A percentile compares a stretch with the other conserved stretches of the same genome.
phyloP scores from a whole-genome alignment of 2,113 vertebrate species.

The Pithys albifrons region DNA sequence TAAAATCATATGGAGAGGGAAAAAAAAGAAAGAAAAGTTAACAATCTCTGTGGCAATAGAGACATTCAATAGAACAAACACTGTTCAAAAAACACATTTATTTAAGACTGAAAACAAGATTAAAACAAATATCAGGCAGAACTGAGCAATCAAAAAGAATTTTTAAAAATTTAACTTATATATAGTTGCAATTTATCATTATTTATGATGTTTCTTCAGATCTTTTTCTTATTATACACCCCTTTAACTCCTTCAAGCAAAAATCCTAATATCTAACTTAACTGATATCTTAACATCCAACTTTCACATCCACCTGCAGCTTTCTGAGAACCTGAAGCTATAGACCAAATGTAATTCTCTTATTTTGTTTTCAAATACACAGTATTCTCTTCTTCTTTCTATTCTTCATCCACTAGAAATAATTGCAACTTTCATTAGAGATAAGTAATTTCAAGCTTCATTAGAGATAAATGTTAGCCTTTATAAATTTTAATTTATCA shows the following conservation, averaged over 20 bases:
- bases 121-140: background rate
- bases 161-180: background rate
- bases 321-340: background rate
- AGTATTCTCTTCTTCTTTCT: background rate
- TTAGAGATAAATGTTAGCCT: background rate
- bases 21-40: background rate
- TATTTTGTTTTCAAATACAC: background rate
- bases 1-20: background rate
- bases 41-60: background rate
- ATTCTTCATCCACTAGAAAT: background rate
- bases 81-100: fast-evolving
- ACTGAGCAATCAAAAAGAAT: background rate
- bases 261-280: background rate
- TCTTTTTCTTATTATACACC: background rate
- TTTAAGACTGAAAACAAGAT: background rate
- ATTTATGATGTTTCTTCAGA: background rate
- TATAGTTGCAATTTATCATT: background rate
- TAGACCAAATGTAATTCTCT: background rate
- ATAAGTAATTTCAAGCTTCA: background rate
- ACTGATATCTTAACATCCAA: background rate
- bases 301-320: background rate
- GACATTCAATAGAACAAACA: background rate
- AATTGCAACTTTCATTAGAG: background rate
- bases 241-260: background rate
- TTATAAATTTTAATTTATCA: background rate